Base-by-base conservation (phyloP, 2,797 vertebrate species). In the Crocidura indochinensis region DNA sequence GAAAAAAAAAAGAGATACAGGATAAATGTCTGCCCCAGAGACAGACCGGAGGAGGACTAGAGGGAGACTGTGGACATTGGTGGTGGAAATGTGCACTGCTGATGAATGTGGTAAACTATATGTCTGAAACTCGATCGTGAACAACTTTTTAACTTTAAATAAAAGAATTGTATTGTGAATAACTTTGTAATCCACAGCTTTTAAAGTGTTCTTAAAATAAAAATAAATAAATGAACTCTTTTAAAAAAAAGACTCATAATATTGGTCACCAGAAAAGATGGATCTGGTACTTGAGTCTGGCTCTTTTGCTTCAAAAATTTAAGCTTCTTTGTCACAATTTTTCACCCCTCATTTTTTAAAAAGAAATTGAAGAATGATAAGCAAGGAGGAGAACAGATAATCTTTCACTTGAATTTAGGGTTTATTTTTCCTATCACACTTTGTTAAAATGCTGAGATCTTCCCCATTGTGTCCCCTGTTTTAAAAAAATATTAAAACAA, bases 351-450 rank as follows among this genome's bases (percentile, higher is more conserved):
- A 38, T 12, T 44, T 24, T 10, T 10, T 49, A 38, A 44, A 65
- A 87, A 71, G 20, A 79, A 87, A 5, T 51, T 85, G 79, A 80
- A 22, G 67, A 62, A 38, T 79, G 93, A 81, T 49, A 91, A 87
- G 53, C 75, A 82, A 95, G 27, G 69, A 95, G 27, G 69, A 77
- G 73, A 89, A 81, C 1, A 75, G 85, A 87, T 62, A 56, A 26
- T 44, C 46, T 88, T 76, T 84, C 26, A 26, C 64, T 76, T 60
- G 11, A 27, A 15, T 47, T 29, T 22, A 38, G 38, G 17, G 15
- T 60, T 73, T 68, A 64, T 51, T 71, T 51, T 77, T 69, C 60
- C 7, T 44, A 10, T 90, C 10, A 31, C 4, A n/a, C 11, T 49
- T 9, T 27, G 56, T 79, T 74, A 68, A 91, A 94, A 93, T n/a